Evolutionary conservation across 2,888 invertebrate species (phyloP).

Genomic region (Lycia hirtaria): DNA sequence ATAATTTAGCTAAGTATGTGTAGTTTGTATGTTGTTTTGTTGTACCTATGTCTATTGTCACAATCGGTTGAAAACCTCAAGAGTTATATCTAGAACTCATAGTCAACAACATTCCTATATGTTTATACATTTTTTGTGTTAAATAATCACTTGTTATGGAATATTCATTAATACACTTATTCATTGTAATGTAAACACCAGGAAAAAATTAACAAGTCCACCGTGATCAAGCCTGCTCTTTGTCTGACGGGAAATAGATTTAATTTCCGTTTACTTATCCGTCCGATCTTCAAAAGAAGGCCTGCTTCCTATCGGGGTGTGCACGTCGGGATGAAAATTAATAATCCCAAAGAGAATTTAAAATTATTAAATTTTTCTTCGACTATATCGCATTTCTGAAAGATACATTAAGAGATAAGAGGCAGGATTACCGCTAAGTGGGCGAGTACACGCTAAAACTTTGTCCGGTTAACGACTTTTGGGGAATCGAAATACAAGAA

Average conservation of each 20-base stretch:
- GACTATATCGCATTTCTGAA: slow-evolving; percentile 5
- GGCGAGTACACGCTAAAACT: slow-evolving; percentile 19
- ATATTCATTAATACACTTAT: neutral
- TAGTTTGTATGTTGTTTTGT: too few relatives aligned
- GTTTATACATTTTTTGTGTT: neutral
- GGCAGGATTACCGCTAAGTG: slow-evolving; percentile 26
- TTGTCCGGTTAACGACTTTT: slow-evolving; percentile 28
- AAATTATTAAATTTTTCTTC: slow-evolving; percentile 12
- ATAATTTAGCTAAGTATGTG: too few relatives aligned
- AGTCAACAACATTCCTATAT: neutral
- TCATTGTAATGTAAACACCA: slow-evolving; percentile 10
- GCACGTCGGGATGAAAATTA: slow-evolving; percentile 26
- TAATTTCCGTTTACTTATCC: slow-evolving; percentile 35
- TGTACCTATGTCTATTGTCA: too few relatives aligned
- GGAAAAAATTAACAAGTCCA: slow-evolving; percentile 17
- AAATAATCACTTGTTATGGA: neutral
- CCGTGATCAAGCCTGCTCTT: slow-evolving; percentile 21
- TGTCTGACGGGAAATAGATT: slow-evolving; percentile 32
- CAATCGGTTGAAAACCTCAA: too few relatives aligned
- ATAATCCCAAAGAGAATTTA: slow-evolving; percentile 15
- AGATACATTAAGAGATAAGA: slow-evolving; percentile 37
- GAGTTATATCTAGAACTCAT: too few relatives aligned
- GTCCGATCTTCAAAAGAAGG: slow-evolving; percentile 27
- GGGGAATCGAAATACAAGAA: slow-evolving; percentile 28
- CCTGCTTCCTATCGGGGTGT: slow-evolving; percentile 23